Percentiles rank a stretch among this genome's conserved stretches.
phyloP scores from a whole-genome alignment of 2,113 vertebrate species.

The Gopherus evgoodei region DNA sequence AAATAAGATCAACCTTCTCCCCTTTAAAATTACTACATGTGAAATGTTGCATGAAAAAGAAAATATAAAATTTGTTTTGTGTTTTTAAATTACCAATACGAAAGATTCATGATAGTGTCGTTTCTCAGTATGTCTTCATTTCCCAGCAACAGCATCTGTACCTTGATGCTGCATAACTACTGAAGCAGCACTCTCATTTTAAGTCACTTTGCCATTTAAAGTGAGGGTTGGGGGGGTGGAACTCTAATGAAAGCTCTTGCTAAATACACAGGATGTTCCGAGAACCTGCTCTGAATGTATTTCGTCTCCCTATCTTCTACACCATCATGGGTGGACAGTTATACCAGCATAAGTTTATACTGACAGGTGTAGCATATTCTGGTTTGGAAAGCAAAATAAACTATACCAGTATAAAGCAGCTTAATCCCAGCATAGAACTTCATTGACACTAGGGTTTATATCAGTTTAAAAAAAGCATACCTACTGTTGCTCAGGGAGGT shows the following conservation, averaged over 20 bases:
- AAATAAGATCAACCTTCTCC: neutral
- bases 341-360: neutral
- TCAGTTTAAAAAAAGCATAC: neutral
- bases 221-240: neutral
- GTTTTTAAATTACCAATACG: slow-evolving; percentile 32
- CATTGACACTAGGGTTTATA: neutral
- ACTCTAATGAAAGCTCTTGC: neutral
- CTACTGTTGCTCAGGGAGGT: neutral
- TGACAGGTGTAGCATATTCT: neutral
- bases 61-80: no score
- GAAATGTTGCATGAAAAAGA: neutral
- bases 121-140: slow-evolving; percentile 9
- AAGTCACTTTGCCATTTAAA: neutral
- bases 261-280: neutral
- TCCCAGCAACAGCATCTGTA: rapidly evolving
- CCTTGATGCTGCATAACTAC: neutral
- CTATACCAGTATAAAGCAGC: neutral
- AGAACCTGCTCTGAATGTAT: neutral
- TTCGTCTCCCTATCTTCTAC: neutral
- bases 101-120: slow-evolving; percentile 9
- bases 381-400: neutral
- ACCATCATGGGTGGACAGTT: neutral
- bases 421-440: neutral
- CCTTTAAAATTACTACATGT: neutral
- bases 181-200: neutral